Conservation (phyloP, 2,113 vertebrate genomes). For the Canis aureus region DNA sequence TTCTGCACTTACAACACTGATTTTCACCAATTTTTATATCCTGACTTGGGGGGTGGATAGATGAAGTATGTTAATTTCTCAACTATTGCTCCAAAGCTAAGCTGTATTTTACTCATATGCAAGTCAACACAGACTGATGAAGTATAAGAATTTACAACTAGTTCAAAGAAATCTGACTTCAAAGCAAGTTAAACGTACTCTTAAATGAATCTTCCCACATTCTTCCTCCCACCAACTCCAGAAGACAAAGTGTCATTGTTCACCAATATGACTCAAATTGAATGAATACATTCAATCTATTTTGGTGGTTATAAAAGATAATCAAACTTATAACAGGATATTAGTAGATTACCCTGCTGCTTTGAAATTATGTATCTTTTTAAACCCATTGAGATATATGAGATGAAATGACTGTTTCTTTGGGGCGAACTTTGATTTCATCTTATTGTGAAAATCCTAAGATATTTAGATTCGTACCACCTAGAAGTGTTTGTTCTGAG, state of each 20-base stretch:
- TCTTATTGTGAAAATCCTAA: conserved; percentile 30
- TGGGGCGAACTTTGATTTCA: background rate
- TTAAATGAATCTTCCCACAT: conserved; percentile 7
- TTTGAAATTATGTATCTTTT: background rate
- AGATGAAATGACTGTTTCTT: background rate
- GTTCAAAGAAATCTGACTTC: conserved; percentile 63
- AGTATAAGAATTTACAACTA: background rate
- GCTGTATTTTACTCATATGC: background rate
- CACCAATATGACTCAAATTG: background rate
- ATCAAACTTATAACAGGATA: background rate
- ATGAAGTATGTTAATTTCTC: background rate
- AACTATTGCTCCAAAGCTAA: background rate
- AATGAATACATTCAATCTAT: background rate
- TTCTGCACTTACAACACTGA: background rate
- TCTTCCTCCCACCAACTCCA: conserved; percentile 3
- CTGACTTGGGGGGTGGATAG: background rate
- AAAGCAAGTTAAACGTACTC: conserved; percentile 20
- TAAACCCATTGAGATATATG: background rate
- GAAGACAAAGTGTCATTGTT: conserved; percentile 27
- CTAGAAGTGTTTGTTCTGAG: background rate
- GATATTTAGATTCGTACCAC: background rate
- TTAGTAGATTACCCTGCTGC: background rate
- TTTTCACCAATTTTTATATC: background rate
- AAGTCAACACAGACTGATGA: background rate
- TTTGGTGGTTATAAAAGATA: conserved; percentile 2